A percentile compares a stretch with the other conserved stretches of the same genome.
Evolutionary conservation across 2,113 vertebrate genomes (phyloP).

Genomic region (Columba janthina): DNA sequence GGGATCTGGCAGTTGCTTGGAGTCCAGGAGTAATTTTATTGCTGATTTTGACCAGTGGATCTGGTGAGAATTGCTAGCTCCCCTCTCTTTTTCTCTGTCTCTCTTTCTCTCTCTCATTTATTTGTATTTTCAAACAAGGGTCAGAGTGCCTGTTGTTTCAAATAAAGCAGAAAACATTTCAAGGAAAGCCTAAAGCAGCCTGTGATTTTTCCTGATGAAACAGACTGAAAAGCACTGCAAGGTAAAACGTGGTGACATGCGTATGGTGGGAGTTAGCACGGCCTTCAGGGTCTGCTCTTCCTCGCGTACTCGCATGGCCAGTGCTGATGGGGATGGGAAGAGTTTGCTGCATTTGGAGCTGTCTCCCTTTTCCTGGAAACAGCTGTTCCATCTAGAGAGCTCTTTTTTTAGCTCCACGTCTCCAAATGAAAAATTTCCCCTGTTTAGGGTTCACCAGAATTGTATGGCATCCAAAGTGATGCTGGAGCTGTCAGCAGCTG

Average conservation of each 20-base stretch:
- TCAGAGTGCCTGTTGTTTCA: not conserved
- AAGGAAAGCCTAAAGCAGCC: not conserved
- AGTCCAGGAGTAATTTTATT: not conserved
- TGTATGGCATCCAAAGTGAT: not conserved
- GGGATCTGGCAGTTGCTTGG: not conserved
- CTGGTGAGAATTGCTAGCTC: not conserved
- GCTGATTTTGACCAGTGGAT: not conserved
- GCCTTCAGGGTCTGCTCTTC: not conserved
- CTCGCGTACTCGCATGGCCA: not conserved
- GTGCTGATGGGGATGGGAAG: not conserved
- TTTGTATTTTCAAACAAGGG: not conserved
- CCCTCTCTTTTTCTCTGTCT: not conserved
- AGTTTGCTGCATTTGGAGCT: not conserved
- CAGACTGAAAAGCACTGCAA: not conserved
- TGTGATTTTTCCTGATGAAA: not conserved
- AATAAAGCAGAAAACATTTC: conserved; percentile 11
- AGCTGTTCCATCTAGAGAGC: not conserved
- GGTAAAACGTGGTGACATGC: accelerated
- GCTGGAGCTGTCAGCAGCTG: not conserved
- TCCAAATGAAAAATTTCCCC: not conserved
- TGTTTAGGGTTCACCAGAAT: not conserved
- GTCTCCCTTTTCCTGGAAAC: not conserved
- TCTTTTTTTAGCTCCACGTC: not conserved
- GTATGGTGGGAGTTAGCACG: not conserved
- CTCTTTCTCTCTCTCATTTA: not conserved